phyloP scores from a whole-genome alignment of 2,797 vertebrate species.

The Cuniculus paca region DNA sequence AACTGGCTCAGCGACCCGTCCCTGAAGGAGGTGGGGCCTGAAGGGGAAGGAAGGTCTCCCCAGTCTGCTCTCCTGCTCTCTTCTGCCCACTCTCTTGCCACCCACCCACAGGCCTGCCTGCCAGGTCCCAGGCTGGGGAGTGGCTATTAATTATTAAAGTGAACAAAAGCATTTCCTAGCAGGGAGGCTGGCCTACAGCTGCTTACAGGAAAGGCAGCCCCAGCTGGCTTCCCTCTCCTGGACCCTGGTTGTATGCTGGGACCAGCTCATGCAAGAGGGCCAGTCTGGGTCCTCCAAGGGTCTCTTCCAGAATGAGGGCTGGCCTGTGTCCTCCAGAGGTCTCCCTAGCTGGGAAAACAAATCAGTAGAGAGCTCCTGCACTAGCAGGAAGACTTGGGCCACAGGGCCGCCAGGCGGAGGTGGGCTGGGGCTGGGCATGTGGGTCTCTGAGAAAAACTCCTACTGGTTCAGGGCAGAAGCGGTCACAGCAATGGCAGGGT shows the following conservation, averaged over 20 bases:
- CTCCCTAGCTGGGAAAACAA: neutral
- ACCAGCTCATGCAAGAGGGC: neutral
- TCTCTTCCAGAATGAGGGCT: neutral
- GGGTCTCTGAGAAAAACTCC: conserved; percentile 30
- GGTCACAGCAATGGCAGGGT: neutral
- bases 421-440: neutral
- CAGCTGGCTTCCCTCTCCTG: conserved; percentile 68
- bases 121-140: conserved; percentile 82
- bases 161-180: conserved; percentile 89
- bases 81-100: conserved; percentile 45
- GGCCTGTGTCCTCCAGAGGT: neutral
- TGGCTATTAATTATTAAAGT: conserved; percentile 89
- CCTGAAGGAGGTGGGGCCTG: neutral
- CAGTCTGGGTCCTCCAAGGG: neutral
- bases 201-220: conserved; percentile 85
- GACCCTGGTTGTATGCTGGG: neutral
- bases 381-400: neutral
- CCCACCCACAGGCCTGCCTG: conserved; percentile 77
- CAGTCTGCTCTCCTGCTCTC: neutral
- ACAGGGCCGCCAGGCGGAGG: neutral
- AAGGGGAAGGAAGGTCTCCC: neutral
- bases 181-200: conserved; percentile 80
- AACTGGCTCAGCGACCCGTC: neutral
- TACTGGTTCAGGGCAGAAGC: neutral
- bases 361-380: neutral